phyloP scores from a whole-genome alignment of 2,888 invertebrate genomes.

The Dorcus hopei region DNA sequence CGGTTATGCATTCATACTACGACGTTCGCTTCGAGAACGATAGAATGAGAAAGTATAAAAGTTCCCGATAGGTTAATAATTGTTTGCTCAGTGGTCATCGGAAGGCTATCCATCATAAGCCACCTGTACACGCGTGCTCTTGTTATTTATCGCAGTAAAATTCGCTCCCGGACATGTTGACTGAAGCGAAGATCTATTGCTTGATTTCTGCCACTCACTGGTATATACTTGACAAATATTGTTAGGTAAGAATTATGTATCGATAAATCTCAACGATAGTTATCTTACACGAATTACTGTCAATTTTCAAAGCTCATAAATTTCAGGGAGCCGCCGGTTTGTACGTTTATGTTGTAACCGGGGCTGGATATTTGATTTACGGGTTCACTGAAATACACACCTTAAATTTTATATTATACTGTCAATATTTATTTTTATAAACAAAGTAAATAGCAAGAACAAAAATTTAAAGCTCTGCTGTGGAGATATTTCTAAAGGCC shows the following conservation, averaged over 20 bases:
- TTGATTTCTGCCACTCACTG: conserved; percentile 45
- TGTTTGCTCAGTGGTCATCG: conserved; percentile 42
- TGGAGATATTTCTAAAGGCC: too few relatives aligned
- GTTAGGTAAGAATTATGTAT: conserved; percentile 48
- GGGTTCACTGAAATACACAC: background rate
- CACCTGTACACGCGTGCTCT: conserved; percentile 43
- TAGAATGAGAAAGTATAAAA: too few relatives aligned
- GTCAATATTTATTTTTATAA: too few relatives aligned
- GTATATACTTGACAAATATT: conserved; percentile 48
- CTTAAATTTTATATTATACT: too few relatives aligned
- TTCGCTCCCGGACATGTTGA: conserved; percentile 45
- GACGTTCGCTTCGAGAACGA: too few relatives aligned
- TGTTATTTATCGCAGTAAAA: conserved; percentile 43
- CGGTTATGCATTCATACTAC: background rate
- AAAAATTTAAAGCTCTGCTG: too few relatives aligned
- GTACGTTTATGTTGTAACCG: background rate
- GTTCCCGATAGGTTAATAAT: conserved; percentile 30
- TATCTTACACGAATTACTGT: conserved; percentile 47
- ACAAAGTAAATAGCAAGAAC: too few relatives aligned
- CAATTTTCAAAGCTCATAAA: conserved; percentile 45
- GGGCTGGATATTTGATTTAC: background rate
- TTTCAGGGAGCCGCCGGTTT: conserved; percentile 23
- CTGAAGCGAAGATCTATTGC: conserved; percentile 47
- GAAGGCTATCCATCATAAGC: conserved; percentile 46
- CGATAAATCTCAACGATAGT: conserved; percentile 48